Base-by-base conservation (phyloP, 2,888 invertebrate genomes). In the Oscheius onirici region DNA sequence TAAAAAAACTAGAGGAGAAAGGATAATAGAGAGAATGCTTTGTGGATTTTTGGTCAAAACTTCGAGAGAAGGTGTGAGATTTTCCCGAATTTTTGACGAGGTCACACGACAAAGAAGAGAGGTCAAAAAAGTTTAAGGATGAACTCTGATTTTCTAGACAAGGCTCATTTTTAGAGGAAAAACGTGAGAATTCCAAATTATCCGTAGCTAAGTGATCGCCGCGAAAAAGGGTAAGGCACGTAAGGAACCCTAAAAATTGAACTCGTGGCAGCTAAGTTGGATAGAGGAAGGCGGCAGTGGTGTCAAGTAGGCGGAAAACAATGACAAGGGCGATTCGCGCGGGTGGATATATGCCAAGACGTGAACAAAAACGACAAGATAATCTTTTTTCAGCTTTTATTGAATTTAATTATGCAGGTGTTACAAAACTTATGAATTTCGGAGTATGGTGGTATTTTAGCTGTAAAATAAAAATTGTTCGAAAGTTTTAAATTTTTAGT, bases 271-370 rank as follows among this genome's bases (percentile, higher is more conserved):
- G 20, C 58, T 41, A 8, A 41, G 58, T 58, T 58, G 58, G 28
- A 63, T 46, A 49, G 49, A 63, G 10, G 22, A 22, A 20, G 46
- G 28, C 46, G 49, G 24, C 61, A 26, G 63, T 63, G 63, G 63
- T 63, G 63, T 63, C 63, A 63, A 63, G 63, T 44, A 46, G 63
- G 63, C 63, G 46, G 63, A 63, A 63, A 63, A 63, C 63, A 63
- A 63, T 63, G 63, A 46, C 63, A 34, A 34, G 34, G 34, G 34
- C 34, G 34, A 34, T 49, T 28, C 46, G 63, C 63, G 63, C 63
- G 63, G 63, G 63, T 63, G 60, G 60, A 63, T 46, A 63, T 63
- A 44, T 58, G 58, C 41, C 26, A 8, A 58, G 40, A 34, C 34
- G 34, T 34, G 34, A 34, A 34, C 34, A 34, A 6, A 34, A 8